A percentile compares a stretch with the other conserved stretches of the same genome.
These are phyloP conservation scores for Dermatemys mawii DNA, from an alignment of 2,113 vertebrate species.

Conservation along the genomic window DNA sequence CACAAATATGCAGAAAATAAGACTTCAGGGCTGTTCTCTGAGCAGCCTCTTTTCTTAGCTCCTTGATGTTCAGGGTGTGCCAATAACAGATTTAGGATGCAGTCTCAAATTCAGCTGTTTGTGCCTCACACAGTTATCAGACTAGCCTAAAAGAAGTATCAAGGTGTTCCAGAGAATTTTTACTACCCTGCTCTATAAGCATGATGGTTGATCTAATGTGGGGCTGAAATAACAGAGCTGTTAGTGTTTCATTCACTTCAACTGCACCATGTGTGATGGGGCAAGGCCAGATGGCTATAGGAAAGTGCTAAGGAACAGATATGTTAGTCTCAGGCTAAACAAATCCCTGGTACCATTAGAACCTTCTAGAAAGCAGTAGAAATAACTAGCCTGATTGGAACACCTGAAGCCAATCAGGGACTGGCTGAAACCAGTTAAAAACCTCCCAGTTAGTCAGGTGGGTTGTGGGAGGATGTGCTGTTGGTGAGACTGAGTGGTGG, in stretches of 20 bases:
- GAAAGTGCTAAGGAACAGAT: too few species aligned
- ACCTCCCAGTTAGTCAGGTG: too few species aligned
- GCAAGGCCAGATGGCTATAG: too few species aligned
- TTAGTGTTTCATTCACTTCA: background rate
- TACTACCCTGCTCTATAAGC: background rate
- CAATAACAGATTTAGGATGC: background rate
- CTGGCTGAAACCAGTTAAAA: too few species aligned
- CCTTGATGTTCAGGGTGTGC: background rate
- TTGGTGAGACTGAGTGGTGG: too few species aligned
- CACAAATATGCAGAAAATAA: background rate
- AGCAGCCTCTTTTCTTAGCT: rapidly evolving
- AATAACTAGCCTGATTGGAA: too few species aligned
- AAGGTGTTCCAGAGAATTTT: rapidly evolving
- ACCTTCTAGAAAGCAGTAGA: too few species aligned
- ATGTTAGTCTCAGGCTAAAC: too few species aligned
- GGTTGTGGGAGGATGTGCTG: too few species aligned
- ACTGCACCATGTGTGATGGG: rapidly evolving
- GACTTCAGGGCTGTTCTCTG: background rate
- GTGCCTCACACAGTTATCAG: background rate
- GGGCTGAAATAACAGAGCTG: background rate
- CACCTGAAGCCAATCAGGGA: too few species aligned
- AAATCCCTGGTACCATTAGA: too few species aligned
- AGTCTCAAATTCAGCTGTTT: background rate
- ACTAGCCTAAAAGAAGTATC: background rate
- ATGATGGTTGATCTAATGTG: rapidly evolving